Evolutionary conservation across 1,140 invertebrate species (phyloP).

Genomic region (Plutomurus gul): DNA sequence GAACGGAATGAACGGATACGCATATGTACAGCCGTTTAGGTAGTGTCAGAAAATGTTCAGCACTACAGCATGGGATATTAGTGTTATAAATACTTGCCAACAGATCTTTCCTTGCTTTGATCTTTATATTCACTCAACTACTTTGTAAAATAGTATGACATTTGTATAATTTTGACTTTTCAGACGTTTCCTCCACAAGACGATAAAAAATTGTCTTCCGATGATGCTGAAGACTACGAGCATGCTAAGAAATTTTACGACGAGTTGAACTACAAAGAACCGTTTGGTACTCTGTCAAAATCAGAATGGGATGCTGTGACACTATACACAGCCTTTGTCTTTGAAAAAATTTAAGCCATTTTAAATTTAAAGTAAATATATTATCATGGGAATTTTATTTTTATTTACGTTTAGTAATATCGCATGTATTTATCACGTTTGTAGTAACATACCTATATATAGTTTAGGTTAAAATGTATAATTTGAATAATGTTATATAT

Average conservation of each 20-base stretch:
- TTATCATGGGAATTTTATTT: background rate
- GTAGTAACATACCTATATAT: too few species aligned
- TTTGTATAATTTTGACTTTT: conserved; percentile 55
- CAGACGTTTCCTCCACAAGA: conserved; percentile 69
- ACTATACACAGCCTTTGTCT: conserved; percentile 81
- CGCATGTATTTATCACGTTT: background rate
- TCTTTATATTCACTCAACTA: too few species aligned
- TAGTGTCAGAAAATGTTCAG: background rate
- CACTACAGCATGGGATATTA: background rate
- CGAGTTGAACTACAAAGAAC: conserved; percentile 58
- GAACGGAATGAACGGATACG: too few species aligned
- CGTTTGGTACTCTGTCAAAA: conserved; percentile 79
- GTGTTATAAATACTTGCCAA: too few species aligned
- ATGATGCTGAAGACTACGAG: conserved; percentile 69
- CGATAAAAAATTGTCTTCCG: conserved; percentile 63
- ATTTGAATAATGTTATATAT: too few species aligned
- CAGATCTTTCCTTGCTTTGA: too few species aligned
- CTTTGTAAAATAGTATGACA: background rate
- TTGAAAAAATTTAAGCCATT: conserved; percentile 64
- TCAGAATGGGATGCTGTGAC: conserved; percentile 92
- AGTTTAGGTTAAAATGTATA: too few species aligned
- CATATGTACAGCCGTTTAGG: too few species aligned
- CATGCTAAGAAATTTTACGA: conserved; percentile 71
- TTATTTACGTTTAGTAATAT: background rate
- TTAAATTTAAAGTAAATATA: background rate